phyloP scores from a whole-genome alignment of 1,140 invertebrate genomes.

The Venustaconcha ellipsiformis region DNA sequence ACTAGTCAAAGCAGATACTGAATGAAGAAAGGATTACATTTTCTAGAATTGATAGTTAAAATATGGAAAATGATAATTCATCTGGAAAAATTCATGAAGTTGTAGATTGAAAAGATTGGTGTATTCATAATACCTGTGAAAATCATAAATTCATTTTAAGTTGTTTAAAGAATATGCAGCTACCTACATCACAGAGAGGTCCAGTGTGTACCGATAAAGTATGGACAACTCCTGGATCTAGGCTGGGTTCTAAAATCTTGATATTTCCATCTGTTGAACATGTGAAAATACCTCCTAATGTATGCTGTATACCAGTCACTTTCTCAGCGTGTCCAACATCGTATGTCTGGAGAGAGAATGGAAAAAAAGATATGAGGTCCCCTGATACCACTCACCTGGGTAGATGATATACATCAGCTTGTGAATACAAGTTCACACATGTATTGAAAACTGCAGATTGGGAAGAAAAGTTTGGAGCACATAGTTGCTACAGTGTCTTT shows the following conservation, averaged over 20 bases:
- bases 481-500: too few relatives aligned
- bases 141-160: not conserved
- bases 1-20: too few relatives aligned
- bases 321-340: slow-evolving; percentile 51
- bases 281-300: slow-evolving; percentile 50
- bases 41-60: not conserved
- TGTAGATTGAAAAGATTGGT: not conserved
- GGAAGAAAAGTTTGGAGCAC: too few relatives aligned
- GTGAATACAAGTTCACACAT: too few relatives aligned
- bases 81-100: not conserved
- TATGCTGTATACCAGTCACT: slow-evolving; percentile 50
- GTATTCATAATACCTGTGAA: not conserved
- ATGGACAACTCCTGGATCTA: slow-evolving; percentile 38
- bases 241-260: slow-evolving; percentile 49
- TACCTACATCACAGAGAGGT: slow-evolving; percentile 44
- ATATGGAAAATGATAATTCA: not conserved
- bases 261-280: slow-evolving; percentile 46
- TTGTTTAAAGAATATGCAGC: not conserved
- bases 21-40: too few relatives aligned
- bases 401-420: too few relatives aligned
- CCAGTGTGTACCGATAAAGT: slow-evolving; percentile 40
- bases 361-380: too few relatives aligned
- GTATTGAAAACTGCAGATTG: too few relatives aligned
- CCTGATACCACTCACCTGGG: too few relatives aligned
- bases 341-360: slow-evolving; percentile 42